Base-by-base conservation (phyloP, 2,113 vertebrate species). In the Corythornis cristatus region DNA sequence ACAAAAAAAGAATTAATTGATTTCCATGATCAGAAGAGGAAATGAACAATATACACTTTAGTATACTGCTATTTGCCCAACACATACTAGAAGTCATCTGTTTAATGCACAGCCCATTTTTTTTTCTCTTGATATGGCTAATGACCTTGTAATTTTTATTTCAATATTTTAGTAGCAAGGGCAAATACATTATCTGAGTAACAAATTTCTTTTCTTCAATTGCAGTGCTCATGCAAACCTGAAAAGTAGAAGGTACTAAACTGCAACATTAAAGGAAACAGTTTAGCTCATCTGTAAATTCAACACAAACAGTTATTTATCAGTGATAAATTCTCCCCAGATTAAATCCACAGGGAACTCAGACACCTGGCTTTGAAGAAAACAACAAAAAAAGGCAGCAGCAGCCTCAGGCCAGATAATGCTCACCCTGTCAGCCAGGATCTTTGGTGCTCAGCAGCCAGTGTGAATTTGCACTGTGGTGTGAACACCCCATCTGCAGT, bases 61-160 rank as follows among this genome's bases (percentile, higher is more conserved):
- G 20, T 43, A 19, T 17, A 46, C 43, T 57, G 56, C 35, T 87
- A 8, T 60, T 65, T 86, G n/a, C 57, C 62, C 48, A 65, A 12
- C 17, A 26, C 21, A 68, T 33, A 16, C 66, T 94, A 33, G 42
- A 66, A 87, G 14, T 37, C 42, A 56, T 57, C 50, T 62, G 7
- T 67, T 86, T 75, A 82, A 93, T 79, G 78, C 81, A 76, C 28
- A 48, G 54, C 29, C 79, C 86, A 68, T 93, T 88, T 91, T 90
- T 65, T 73, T 93, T 87, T 53, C 66, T 62, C n/a, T 51, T 65
- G 35, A 61, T 91, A 82, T 26, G 79, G 84, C 64, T 95, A 92
- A 96, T 90, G 94, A 92, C 91, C 88, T 94, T 88, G 74, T 88
- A 93, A 85, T 87, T 96, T 89, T 85, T 95, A 91, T 92, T 93